A percentile compares a stretch with the other conserved stretches of the same genome.
These are phyloP conservation scores for Oreonectes daqikongensis DNA, from an alignment of 2,797 vertebrate species.

Conservation along the genomic window DNA sequence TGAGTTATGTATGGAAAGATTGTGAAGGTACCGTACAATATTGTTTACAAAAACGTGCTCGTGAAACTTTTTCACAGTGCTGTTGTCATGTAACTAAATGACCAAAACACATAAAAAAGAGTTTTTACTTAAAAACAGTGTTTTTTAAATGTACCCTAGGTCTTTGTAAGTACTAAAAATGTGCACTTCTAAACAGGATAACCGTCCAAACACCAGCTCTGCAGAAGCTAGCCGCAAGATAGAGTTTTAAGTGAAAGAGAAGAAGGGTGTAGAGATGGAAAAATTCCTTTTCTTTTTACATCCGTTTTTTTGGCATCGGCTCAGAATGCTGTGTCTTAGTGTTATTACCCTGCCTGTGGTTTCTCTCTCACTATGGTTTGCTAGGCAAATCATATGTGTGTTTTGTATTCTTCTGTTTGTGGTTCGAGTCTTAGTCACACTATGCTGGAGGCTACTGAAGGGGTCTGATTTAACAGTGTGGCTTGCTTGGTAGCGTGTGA, in stretches of 20 bases:
- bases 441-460: constrained; percentile 27
- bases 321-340: constrained; percentile 50
- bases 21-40: too few species aligned
- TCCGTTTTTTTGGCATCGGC: constrained; percentile 49
- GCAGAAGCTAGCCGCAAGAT: background rate
- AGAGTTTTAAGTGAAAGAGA: background rate
- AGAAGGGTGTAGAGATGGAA: constrained; percentile 40
- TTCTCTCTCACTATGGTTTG: constrained; percentile 47
- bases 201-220: background rate
- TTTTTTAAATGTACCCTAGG: too few species aligned
- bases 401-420: constrained; percentile 32
- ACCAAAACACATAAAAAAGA: too few species aligned
- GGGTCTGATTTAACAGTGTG: constrained; percentile 55
- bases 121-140: too few species aligned
- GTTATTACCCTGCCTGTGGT: constrained; percentile 48
- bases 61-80: too few species aligned
- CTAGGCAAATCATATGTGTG: constrained; percentile 36
- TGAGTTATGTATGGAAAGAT: too few species aligned
- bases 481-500: constrained; percentile 51
- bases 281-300: constrained; percentile 37
- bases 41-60: too few species aligned
- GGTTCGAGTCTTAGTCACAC: constrained; percentile 51
- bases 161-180: background rate
- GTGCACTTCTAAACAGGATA: constrained; percentile 25
- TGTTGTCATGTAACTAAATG: too few species aligned